Evolutionary conservation across 2,888 invertebrate genomes (phyloP), one percentile per base, ranked within the genome.

Genomic region (Tenthredo amoena): DNA sequence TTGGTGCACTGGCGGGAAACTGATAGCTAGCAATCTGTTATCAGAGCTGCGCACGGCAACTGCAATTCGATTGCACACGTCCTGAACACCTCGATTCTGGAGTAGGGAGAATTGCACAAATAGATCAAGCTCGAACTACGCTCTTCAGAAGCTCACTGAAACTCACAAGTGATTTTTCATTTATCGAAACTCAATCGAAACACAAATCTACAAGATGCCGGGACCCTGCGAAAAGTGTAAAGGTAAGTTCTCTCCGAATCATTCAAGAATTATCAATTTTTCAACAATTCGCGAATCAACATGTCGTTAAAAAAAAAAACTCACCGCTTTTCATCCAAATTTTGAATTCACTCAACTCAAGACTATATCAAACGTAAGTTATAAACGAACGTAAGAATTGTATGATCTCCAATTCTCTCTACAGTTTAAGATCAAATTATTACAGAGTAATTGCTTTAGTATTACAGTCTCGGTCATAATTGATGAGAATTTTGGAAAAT

Each of bases 181-280:
- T 31, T 12, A 26, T 55, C 15, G 15, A 55, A 62, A 43, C 26
- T 43, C 37, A 43, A 21, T 21, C 21, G 10, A 40, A n/a, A 10
- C 9, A 43, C 9, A 43, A 9, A n/a, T 21, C 21, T 10, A 26
- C 77, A 91, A 90, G 85, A 93, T 93, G 93, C 93, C 93, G 87
- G 91, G 91, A 87, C 93, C 93, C 40, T 90, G 92, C 83, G 92
- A 93, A 71, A 92, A 92, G 86, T 93, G 93, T 90, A 91, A 91
- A 87, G 92, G 93, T 93, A 87, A 92, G 89, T 88, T 76, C 68
- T 31, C 79, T 34, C 55, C 37, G 2, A 71, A 9, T 65, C 37
- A 55, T 68, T 74, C 34, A 72, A 21, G 7, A 18, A n/a, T 34
- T 72, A 31, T 40, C 9, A 15, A 9, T 37, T 4, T 7, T 6